Base-by-base conservation (phyloP, 2,888 invertebrate species). In the Pristionchus exspectatus region DNA sequence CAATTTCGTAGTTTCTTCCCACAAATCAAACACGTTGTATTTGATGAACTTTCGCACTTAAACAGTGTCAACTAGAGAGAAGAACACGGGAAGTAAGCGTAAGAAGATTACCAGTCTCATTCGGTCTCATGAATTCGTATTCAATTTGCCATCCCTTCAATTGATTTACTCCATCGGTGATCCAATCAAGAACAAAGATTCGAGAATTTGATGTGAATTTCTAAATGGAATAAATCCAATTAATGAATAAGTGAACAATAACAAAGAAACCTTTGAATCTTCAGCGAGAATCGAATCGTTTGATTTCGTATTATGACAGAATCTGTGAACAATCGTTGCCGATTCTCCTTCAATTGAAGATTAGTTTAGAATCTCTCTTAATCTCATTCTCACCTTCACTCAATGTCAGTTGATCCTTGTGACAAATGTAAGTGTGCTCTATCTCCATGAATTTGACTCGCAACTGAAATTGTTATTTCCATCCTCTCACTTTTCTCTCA, bases 141-240 rank as follows among this genome's bases (percentile, higher is more conserved):
- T 92, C 91, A 44, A 94, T 50, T 72, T 91, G 90, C 92, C 93
- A 94, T 90, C 94, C 94, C 14, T 63, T 81, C 27, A 90, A 56
- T 56, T 92, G 90, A 50, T 89, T 90, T 18, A 90, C 86, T 18
- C 59, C 74, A 88, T 94, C 92, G 1, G 93, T 92, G 14, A 89
- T 77, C 92, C 94, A 94, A 24, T 89, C 50, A 27, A 94, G 77
- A 0, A 92, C 90, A 74, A 93, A 84, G 54, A 90, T 72, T 14
- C 92, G 91, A 21, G 91, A 91, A 24, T 72, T 87, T 38, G 92
- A 91, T 10, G 90, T 89, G 74, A 92, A 59, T 27, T 59, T 38
- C 88, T 88, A 24, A 77, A 69, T 44, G 16, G 9, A 85, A 74
- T 18, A 50, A 74, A 1, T 38, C 16, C 9, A 5, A 18, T 69